These are phyloP conservation scores for Cryptocheilus praepositus DNA, from an alignment of 2,888 invertebrate species.

Conservation along the genomic window DNA sequence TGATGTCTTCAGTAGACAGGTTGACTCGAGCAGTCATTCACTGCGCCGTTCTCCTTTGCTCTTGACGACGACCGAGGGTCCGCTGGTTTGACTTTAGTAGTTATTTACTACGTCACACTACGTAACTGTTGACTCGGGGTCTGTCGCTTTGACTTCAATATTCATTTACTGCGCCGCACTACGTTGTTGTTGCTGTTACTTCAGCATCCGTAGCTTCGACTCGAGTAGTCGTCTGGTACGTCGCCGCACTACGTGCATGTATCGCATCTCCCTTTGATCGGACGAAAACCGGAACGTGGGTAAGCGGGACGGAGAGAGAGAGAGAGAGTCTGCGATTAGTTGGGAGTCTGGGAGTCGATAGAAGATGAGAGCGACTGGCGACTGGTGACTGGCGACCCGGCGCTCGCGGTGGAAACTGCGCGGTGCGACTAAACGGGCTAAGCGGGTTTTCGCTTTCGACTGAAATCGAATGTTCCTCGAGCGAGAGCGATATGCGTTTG, in stretches of 20 bases:
- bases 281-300: neutral
- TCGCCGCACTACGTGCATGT: neutral
- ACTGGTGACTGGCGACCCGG: neutral
- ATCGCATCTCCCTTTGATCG: neutral
- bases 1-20: too few relatives aligned
- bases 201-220: too few relatives aligned
- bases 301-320: conserved; percentile 23
- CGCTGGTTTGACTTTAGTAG: too few relatives aligned
- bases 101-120: too few relatives aligned
- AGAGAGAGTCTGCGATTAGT: conserved; percentile 13
- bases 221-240: too few relatives aligned
- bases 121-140: too few relatives aligned
- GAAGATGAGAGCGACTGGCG: conserved; percentile 1
- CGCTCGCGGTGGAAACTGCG: conserved; percentile 10
- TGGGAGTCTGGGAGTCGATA: neutral
- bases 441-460: conserved; percentile 66
- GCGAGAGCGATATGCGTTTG: conserved; percentile 25
- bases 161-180: too few relatives aligned
- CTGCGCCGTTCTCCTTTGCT: too few relatives aligned
- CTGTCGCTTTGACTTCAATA: too few relatives aligned
- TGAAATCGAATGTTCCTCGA: conserved; percentile 62
- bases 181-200: too few relatives aligned
- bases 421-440: conserved; percentile 32
- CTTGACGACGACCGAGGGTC: too few relatives aligned
- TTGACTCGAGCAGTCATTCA: too few relatives aligned